phyloP scores from a whole-genome alignment of 2,113 vertebrate species.

The Myiopsitta monachus region DNA sequence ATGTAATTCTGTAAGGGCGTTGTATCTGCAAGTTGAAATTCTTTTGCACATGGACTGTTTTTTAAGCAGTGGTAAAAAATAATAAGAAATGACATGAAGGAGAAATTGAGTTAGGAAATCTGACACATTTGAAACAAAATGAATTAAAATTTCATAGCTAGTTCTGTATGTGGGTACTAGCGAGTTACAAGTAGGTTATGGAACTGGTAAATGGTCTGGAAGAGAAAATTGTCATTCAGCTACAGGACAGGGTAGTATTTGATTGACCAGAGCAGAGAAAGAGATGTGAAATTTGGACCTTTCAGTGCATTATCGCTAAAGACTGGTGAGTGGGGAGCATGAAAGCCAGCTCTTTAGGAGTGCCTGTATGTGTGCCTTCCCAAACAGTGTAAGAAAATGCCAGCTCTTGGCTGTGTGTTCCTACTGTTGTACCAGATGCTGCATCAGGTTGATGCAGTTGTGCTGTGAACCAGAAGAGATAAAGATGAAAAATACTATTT shows the following conservation, averaged over 20 bases:
- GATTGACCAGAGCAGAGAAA: background rate
- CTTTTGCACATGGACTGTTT: background rate
- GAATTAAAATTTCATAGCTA: background rate
- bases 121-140: background rate
- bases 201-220: background rate
- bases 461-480: background rate
- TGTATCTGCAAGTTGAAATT: background rate
- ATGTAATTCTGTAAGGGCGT: background rate
- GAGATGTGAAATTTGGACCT: background rate
- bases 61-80: background rate
- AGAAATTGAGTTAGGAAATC: background rate
- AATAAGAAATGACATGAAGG: background rate
- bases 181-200: background rate
- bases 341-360: background rate
- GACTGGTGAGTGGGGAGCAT: background rate
- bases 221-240: background rate
- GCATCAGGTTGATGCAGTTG: background rate
- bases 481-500: background rate
- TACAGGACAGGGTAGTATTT: background rate
- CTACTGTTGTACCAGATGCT: background rate
- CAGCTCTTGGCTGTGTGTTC: background rate
- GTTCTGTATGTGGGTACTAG: background rate
- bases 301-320: background rate
- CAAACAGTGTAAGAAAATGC: background rate
- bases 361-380: background rate